Percentiles rank a stretch among this genome's conserved stretches.
Evolutionary conservation across 2,113 vertebrate genomes (phyloP).

Genomic region (Mobula hypostoma): DNA sequence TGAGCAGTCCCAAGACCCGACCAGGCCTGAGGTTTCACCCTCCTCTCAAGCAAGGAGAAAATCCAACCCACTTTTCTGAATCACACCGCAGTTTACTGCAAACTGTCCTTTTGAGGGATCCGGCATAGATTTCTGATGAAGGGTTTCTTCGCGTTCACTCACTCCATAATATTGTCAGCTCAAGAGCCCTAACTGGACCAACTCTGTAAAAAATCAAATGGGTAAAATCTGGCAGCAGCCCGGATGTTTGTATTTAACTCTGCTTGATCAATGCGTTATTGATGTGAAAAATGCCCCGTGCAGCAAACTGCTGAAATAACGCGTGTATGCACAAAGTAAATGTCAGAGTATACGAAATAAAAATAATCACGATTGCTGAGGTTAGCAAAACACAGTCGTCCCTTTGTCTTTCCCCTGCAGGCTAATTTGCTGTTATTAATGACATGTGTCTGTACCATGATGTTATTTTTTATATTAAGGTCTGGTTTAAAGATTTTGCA

Average conservation of each 20-base stretch:
- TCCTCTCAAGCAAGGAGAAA: background rate
- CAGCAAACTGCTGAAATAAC: background rate
- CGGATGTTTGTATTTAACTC: background rate
- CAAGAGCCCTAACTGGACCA: background rate
- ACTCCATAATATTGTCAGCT: background rate
- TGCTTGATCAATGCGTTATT: background rate
- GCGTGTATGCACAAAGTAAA: background rate
- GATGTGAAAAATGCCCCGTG: background rate
- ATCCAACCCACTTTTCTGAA: background rate
- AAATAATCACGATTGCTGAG: background rate
- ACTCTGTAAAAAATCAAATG: background rate
- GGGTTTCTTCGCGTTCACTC: background rate
- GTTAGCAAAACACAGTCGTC: background rate
- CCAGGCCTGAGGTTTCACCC: background rate
- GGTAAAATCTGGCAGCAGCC: background rate
- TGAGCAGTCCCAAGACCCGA: background rate
- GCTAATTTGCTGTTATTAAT: background rate
- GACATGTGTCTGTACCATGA: background rate
- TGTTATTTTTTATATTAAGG: background rate
- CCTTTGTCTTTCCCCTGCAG: background rate
- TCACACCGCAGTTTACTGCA: background rate
- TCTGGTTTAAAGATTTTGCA: background rate
- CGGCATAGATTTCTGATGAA: background rate
- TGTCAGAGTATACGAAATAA: background rate
- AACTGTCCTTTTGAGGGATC: background rate